Conservation (phyloP, 2,888 invertebrate species). For the Pristionchus entomophagus region DNA sequence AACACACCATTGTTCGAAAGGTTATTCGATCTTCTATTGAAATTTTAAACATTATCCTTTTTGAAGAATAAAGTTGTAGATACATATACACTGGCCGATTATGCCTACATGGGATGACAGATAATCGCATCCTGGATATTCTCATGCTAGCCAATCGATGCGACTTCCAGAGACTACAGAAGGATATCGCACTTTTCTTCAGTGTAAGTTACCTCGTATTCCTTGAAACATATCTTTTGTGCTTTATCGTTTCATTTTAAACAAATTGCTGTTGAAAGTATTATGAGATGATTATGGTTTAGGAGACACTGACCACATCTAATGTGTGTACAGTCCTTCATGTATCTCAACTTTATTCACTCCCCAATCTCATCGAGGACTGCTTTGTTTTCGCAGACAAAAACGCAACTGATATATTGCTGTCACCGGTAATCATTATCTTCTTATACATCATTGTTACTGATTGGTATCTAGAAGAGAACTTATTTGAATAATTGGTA, state of each 20-base stretch:
- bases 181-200: constrained; percentile 92
- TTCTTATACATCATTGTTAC: no score
- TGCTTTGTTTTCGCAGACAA: constrained; percentile 92
- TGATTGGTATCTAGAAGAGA: no score
- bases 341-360: constrained; percentile 83
- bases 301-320: constrained; percentile 86
- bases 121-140: constrained; percentile 80
- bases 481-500: no score
- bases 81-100: constrained; percentile 92
- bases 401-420: constrained; percentile 88
- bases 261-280: background rate
- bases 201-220: constrained; percentile 79
- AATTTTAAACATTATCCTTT: background rate
- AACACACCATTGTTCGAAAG: no score
- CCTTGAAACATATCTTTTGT: no score
- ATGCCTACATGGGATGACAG: constrained; percentile 79
- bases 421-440: constrained; percentile 82
- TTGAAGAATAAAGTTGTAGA: constrained; percentile 75
- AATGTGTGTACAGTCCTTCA: constrained; percentile 97
- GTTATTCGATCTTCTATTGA: no score
- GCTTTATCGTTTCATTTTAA: no score
- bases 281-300: constrained; percentile 21
- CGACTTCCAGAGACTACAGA: constrained; percentile 92
- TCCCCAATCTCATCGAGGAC: constrained; percentile 81
- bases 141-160: constrained; percentile 94